phyloP scores from a whole-genome alignment of 2,888 invertebrate species.

The Dermolepida albohirtum region DNA sequence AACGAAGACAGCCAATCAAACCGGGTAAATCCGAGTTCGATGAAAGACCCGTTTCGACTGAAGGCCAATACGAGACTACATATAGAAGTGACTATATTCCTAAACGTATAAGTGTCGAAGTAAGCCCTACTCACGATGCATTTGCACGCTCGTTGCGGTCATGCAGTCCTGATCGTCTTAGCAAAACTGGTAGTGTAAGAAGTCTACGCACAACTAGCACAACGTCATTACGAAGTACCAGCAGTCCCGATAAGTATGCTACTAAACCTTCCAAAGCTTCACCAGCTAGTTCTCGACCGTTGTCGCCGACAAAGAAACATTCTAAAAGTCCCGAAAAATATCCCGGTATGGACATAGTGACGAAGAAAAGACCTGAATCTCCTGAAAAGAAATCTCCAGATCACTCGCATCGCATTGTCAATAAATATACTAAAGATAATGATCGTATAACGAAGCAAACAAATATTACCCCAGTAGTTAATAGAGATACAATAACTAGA shows the following conservation, averaged over 20 bases:
- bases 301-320: constrained; percentile 53
- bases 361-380: background rate
- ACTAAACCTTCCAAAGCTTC: constrained; percentile 24
- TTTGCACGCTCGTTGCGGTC: constrained; percentile 80
- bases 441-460: constrained; percentile 23
- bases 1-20: constrained; percentile 56
- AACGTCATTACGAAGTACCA: constrained; percentile 69
- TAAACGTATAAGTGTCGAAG: constrained; percentile 70
- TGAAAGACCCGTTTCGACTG: constrained; percentile 58
- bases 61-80: constrained; percentile 71
- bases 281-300: constrained; percentile 44
- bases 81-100: constrained; percentile 71
- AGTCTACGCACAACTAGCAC: constrained; percentile 66
- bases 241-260: constrained; percentile 57
- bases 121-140: constrained; percentile 80
- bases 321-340: constrained; percentile 55
- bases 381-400: constrained; percentile 21
- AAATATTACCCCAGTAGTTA: background rate
- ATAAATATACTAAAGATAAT: constrained; percentile 14
- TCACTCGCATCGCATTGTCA: background rate
- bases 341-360: constrained; percentile 20
- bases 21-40: constrained; percentile 58
- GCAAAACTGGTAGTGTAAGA: constrained; percentile 68
- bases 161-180: constrained; percentile 69
- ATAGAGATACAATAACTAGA: constrained; percentile 51